Percentiles rank a stretch among this genome's conserved stretches.
These are phyloP conservation scores for Eupsilia transversa DNA, from an alignment of 2,888 invertebrate species.

Conservation along the genomic window DNA sequence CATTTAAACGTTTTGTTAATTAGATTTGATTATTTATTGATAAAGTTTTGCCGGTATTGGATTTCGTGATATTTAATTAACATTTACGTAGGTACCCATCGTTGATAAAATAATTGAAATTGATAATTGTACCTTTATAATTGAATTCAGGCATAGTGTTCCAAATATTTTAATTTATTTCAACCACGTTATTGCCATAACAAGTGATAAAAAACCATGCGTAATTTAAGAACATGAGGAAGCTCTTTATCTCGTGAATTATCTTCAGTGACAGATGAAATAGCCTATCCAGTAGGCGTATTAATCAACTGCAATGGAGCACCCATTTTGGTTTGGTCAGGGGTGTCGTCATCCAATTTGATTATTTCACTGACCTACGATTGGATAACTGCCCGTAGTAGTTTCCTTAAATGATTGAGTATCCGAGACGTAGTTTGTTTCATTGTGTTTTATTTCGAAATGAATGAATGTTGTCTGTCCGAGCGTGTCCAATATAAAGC, in stretches of 20 bases:
- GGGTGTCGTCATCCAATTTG: conserved; percentile 64
- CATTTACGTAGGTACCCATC: background rate
- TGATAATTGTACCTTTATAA: conserved; percentile 1
- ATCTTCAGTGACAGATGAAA: conserved; percentile 54
- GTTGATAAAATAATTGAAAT: conserved; percentile 2
- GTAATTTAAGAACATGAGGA: conserved; percentile 34
- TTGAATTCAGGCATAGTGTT: background rate
- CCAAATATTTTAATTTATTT: background rate
- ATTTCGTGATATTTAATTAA: conserved; percentile 29
- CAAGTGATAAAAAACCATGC: conserved; percentile 5
- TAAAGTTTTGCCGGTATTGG: conserved; percentile 12
- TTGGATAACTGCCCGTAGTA: conserved; percentile 63
- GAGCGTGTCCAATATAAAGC: conserved; percentile 53
- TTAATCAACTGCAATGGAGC: conserved; percentile 60
- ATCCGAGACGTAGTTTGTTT: conserved; percentile 55
- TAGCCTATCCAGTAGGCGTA: conserved; percentile 57
- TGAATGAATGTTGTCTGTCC: conserved; percentile 35
- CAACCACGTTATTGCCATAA: background rate
- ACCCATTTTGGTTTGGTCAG: conserved; percentile 51
- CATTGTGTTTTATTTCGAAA: conserved; percentile 51
- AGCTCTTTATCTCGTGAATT: conserved; percentile 45
- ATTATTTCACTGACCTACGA: conserved; percentile 59
- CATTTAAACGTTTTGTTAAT: conserved; percentile 64
- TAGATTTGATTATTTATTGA: conserved; percentile 55
- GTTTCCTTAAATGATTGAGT: conserved; percentile 53